Base-by-base conservation (phyloP, 2,797 vertebrate species). In the Pteronotus mesoamericanus region DNA sequence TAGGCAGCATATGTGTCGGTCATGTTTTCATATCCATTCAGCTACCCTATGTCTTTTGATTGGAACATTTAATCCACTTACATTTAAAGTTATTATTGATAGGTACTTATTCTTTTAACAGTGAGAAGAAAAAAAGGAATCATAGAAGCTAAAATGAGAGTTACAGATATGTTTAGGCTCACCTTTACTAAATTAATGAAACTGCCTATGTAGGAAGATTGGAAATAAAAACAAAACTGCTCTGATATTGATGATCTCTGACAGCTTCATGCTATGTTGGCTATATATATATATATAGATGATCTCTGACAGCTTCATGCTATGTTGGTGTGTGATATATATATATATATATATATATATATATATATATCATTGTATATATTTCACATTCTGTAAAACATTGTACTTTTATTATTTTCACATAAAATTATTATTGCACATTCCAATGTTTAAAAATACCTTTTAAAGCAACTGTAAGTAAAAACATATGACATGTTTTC, bases 61-160 rank as follows among this genome's bases (percentile, higher is more conserved):
- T n/a, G n/a, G n/a, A n/a, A n/a, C n/a, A n/a, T n/a, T n/a, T n/a
- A n/a, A n/a, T n/a, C n/a, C n/a, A n/a, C n/a, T n/a, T n/a, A n/a
- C n/a, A n/a, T n/a, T n/a, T n/a, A n/a, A n/a, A n/a, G n/a, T n/a
- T n/a, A n/a, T n/a, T n/a, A n/a, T n/a, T n/a, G n/a, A n/a, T n/a
- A n/a, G n/a, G n/a, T n/a, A n/a, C n/a, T n/a, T n/a, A n/a, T n/a
- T n/a, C n/a, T n/a, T n/a, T 98, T 97, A 97, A 94, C 8, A 34
- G 78, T 97, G 77, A 59, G 18, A 87, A 34, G 46, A 57, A 88
- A 46, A 78, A 92, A 96, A 66, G 29, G 93, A 93, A 88, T 59
- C 80, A 97, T 91, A 89, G 86, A 94, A 89, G 16, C 77, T 94
- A 86, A 96, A 95, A 95, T 29, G 44, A 85, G 88, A 92, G 15